These are phyloP conservation scores for Drosophila nikananu DNA, from an alignment of 1,140 invertebrate species.

Conservation along the genomic window DNA sequence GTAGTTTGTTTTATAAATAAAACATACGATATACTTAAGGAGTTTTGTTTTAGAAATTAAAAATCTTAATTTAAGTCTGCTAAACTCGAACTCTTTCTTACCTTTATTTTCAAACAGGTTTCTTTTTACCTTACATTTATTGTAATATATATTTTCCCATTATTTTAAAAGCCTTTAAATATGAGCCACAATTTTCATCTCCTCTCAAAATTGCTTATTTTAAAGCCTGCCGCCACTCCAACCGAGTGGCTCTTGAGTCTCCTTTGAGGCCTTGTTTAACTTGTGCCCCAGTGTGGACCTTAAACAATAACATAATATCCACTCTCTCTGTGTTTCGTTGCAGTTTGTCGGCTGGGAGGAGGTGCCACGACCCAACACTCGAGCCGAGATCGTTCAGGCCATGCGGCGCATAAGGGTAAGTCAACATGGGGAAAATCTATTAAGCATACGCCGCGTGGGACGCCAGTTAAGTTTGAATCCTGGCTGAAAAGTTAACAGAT, in stretches of 20 bases:
- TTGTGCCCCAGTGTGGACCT: conserved; percentile 13
- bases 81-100: not conserved
- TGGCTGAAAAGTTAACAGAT: conserved; percentile 43
- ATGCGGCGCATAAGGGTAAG: conserved; percentile 98
- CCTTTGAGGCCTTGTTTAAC: conserved; percentile 31
- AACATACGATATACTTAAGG: too few relatives aligned
- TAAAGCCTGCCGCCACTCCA: conserved; percentile 19
- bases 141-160: not conserved
- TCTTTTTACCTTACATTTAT: not conserved
- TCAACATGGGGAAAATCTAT: conserved; percentile 71
- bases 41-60: not conserved
- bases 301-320: conserved; percentile 35
- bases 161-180: not conserved
- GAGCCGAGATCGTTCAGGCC: conserved; percentile 98
- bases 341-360: conserved; percentile 99
- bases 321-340: conserved; percentile 83
- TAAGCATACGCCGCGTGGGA: conserved; percentile 51
- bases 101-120: not conserved
- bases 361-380: conserved; percentile 96
- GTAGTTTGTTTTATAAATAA: not conserved
- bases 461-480: conserved; percentile 25
- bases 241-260: conserved; percentile 15
- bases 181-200: not conserved
- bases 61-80: not conserved
- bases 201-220: conserved; percentile 45